phyloP scores from a whole-genome alignment of 92 coral and sea anemone genomes.

The Palythoa heliodiscus region DNA sequence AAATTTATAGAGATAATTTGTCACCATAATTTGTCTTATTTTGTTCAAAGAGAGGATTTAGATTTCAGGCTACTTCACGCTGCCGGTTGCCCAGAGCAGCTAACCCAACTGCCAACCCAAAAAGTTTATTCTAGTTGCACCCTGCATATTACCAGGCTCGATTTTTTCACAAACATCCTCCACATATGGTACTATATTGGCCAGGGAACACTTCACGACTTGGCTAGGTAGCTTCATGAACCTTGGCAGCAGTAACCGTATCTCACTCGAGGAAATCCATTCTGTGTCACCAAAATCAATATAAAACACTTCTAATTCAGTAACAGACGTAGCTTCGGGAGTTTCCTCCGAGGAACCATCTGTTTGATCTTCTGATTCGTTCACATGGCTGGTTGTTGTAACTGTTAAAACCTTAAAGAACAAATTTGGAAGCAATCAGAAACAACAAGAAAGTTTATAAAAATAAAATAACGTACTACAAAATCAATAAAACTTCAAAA shows the following conservation, averaged over 20 bases:
- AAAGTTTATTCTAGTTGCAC: not conserved
- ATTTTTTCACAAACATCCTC: conserved; percentile 7
- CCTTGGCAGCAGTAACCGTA: conserved; percentile 72
- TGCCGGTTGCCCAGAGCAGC: too few species aligned
- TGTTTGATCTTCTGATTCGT: not conserved
- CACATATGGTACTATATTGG: conserved; percentile 73
- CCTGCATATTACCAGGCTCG: not conserved
- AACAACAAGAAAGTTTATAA: not conserved
- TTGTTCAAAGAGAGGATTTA: too few species aligned
- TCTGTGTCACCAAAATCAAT: conserved; percentile 90
- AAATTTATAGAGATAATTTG: too few species aligned
- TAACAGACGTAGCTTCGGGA: conserved; percentile 24
- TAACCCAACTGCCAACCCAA: not conserved
- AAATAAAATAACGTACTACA: not conserved
- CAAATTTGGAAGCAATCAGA: not conserved
- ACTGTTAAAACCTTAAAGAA: conserved; percentile 8
- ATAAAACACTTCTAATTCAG: conserved; percentile 78
- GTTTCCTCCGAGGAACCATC: conserved; percentile 27
- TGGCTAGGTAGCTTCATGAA: conserved; percentile 91
- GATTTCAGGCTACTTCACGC: too few species aligned
- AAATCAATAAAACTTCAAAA: too few species aligned
- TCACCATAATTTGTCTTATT: too few species aligned
- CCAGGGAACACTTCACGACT: conserved; percentile 83
- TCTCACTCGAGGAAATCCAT: conserved; percentile 64
- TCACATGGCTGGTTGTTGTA: conserved; percentile 4